phyloP scores from a whole-genome alignment of 2,797 vertebrate species.

The Thunnus albacares region DNA sequence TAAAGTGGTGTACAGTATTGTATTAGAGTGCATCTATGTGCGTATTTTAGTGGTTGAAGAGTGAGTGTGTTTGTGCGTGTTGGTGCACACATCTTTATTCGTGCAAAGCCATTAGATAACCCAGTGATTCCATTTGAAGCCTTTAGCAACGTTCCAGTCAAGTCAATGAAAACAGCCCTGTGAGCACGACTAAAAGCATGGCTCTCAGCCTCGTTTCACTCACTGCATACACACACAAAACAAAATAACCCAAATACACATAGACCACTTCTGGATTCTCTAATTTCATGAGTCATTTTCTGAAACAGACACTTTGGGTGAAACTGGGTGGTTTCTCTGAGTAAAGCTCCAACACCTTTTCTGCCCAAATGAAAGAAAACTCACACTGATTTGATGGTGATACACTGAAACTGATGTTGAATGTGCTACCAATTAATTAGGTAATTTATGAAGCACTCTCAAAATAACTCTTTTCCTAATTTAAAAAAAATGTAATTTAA shows the following conservation, averaged over 20 bases:
- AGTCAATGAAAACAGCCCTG: conserved; percentile 40
- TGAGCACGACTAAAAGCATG: conserved; percentile 52
- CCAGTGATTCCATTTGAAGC: conserved; percentile 54
- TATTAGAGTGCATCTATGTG: neutral
- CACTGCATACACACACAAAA: neutral
- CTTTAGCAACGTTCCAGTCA: conserved; percentile 41
- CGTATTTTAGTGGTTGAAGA: neutral
- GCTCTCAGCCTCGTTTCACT: conserved; percentile 29
- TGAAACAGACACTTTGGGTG: conserved; percentile 1
- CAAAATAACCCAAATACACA: neutral
- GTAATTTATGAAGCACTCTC: neutral
- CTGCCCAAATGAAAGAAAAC: neutral
- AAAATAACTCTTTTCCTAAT: neutral
- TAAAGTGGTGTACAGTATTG: neutral
- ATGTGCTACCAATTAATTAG: neutral
- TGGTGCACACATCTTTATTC: conserved; percentile 18
- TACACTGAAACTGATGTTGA: too few species aligned
- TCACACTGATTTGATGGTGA: neutral
- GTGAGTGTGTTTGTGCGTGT: conserved; percentile 10
- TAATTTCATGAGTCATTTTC: neutral
- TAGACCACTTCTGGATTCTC: neutral
- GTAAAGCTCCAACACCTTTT: neutral
- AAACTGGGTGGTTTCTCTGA: neutral
- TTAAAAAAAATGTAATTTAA: neutral
- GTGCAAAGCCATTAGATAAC: conserved; percentile 54